Percentiles rank a stretch among this genome's conserved stretches.
Evolutionary conservation across 2,888 invertebrate species (phyloP).

Genomic region (Portevinia maculata): DNA sequence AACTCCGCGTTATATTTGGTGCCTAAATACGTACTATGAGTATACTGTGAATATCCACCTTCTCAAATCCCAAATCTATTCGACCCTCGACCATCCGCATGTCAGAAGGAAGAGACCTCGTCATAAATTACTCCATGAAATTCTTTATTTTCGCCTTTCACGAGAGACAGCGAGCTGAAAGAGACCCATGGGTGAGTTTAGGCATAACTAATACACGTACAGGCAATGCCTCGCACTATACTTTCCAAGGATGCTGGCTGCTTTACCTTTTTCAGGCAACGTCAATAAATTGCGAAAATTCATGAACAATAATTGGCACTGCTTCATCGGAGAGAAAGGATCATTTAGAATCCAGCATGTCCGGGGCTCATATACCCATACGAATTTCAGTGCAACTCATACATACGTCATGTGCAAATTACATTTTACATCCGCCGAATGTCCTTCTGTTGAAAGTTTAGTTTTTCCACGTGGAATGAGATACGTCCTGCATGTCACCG

Average conservation of each 20-base stretch:
- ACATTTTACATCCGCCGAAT: slow-evolving; percentile 65
- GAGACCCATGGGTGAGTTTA: slow-evolving; percentile 68
- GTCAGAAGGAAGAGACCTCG: slow-evolving; percentile 31
- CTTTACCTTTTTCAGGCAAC: slow-evolving; percentile 31
- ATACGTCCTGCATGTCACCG: slow-evolving; percentile 60
- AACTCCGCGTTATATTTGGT: slow-evolving; percentile 16
- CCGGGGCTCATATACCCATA: slow-evolving; percentile 20
- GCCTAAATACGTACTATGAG: no score
- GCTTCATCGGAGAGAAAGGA: slow-evolving; percentile 49
- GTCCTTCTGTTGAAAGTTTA: slow-evolving; percentile 61
- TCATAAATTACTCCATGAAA: slow-evolving; percentile 67
- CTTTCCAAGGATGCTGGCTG: slow-evolving; percentile 1
- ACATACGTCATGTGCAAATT: slow-evolving; percentile 64
- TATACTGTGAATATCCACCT: slow-evolving; percentile 47
- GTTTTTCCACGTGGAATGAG: slow-evolving; percentile 40
- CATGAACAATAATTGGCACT: slow-evolving; percentile 68
- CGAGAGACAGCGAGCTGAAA: slow-evolving; percentile 35
- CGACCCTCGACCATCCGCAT: slow-evolving; percentile 46
- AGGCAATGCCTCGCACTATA: slow-evolving; percentile 14
- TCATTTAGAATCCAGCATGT: slow-evolving; percentile 30
- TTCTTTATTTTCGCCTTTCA: slow-evolving; percentile 63
- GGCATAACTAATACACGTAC: slow-evolving; percentile 44
- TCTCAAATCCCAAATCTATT: slow-evolving; percentile 39
- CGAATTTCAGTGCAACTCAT: slow-evolving; percentile 40
- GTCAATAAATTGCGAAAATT: slow-evolving; percentile 63